Evolutionary conservation across 2,888 invertebrate genomes (phyloP).

Genomic region (Pomacea canaliculata): DNA sequence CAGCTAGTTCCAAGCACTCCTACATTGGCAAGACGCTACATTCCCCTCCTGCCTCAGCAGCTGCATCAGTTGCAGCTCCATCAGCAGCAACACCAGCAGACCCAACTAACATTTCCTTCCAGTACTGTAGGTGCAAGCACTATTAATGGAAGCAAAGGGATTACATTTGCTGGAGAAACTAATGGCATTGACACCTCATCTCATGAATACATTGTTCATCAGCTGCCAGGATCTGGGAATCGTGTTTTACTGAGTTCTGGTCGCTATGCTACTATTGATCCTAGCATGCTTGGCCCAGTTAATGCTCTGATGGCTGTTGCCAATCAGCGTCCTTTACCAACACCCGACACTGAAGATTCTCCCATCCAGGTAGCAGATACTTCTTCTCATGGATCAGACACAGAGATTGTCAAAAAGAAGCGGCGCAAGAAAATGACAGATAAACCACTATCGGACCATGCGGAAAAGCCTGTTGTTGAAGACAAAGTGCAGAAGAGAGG

Average conservation of each 20-base stretch:
- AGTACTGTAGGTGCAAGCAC: background rate
- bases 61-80: conserved; percentile 17
- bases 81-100: conserved; percentile 1
- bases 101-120: background rate
- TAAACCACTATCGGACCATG: background rate
- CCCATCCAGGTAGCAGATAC: background rate
- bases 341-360: conserved; percentile 1
- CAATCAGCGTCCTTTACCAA: conserved; percentile 20
- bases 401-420: conserved; percentile 3
- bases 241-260: conserved; percentile 21
- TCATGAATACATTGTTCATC: conserved; percentile 21
- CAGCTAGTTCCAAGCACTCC: conserved; percentile 4
- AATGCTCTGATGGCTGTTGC: conserved; percentile 25
- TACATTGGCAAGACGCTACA: conserved; percentile 13
- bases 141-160: background rate
- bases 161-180: background rate
- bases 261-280: conserved; percentile 20
- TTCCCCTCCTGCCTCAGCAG: conserved; percentile 20
- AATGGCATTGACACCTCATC: conserved; percentile 1
- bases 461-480: background rate
- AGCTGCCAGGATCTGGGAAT: conserved; percentile 14
- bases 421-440: background rate
- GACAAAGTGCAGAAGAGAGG: background rate
- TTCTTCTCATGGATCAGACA: background rate
- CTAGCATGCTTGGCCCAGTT: conserved; percentile 21